A percentile compares a stretch with the other conserved stretches of the same genome.
phyloP scores from a whole-genome alignment of 2,113 vertebrate genomes.

The Tretioscincus oriximinensis region DNA sequence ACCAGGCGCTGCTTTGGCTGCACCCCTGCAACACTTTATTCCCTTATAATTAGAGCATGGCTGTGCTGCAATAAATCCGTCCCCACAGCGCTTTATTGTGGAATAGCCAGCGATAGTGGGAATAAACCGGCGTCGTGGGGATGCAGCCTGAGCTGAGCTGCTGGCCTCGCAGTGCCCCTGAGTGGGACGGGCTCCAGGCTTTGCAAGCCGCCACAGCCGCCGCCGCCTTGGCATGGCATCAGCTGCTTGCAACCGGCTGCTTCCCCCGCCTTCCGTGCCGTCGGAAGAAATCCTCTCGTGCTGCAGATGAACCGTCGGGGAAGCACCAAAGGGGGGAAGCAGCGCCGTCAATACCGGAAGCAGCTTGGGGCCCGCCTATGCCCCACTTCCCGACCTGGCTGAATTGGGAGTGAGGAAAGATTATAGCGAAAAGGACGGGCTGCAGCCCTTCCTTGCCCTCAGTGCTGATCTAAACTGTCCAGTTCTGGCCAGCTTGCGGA shows the following conservation, averaged over 20 bases:
- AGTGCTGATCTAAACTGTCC: no score
- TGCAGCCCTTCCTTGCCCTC: not conserved
- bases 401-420: not conserved
- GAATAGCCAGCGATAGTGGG: no score
- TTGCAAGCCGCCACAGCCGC: not conserved
- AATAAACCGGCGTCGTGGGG: no score
- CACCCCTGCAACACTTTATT: no score
- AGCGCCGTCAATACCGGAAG: not conserved
- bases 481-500: no score
- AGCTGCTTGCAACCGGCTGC: not conserved
- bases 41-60: no score
- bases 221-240: not conserved
- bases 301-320: not conserved
- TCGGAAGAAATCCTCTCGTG: not conserved
- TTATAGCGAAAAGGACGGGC: not conserved
- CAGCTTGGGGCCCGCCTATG: not conserved
- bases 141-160: not conserved
- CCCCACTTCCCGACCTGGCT: fast-evolving
- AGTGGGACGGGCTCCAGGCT: not conserved
- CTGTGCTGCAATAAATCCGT: no score
- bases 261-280: not conserved
- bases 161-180: not conserved
- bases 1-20: not conserved
- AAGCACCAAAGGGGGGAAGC: not conserved
- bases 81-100: no score